Percentiles rank a stretch among this genome's conserved stretches.
Evolutionary conservation across 2,113 vertebrate species (phyloP).

Genomic region (Pseudorasbora parva): DNA sequence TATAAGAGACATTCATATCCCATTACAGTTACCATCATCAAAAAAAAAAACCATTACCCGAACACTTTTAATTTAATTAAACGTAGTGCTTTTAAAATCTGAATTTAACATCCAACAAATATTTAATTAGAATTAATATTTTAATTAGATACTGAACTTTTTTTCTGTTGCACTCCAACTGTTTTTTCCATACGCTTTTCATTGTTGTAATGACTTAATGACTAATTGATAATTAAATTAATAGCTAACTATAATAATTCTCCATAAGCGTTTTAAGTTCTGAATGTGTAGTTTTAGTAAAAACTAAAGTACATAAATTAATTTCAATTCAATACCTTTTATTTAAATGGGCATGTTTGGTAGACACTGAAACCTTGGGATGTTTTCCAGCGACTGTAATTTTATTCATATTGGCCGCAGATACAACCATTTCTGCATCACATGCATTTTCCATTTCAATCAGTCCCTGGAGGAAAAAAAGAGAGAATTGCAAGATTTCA

Average conservation of each 20-base stretch:
- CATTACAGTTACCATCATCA: background rate
- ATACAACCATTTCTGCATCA: slow-evolving; percentile 58
- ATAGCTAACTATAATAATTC: background rate
- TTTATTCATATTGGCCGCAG: slow-evolving; percentile 35
- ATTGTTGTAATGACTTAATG: background rate
- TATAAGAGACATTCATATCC: background rate
- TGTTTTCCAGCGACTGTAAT: slow-evolving; percentile 33
- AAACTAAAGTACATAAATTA: too few species aligned
- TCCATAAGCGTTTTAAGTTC: too few species aligned
- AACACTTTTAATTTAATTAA: background rate
- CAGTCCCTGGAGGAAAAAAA: slow-evolving; percentile 20
- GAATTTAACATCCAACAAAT: background rate
- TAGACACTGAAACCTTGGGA: slow-evolving; percentile 55
- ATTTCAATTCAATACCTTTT: slow-evolving; percentile 37
- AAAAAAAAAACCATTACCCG: background rate
- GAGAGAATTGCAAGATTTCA: background rate
- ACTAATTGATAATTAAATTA: background rate
- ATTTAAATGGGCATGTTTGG: slow-evolving; percentile 53
- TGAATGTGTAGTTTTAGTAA: too few species aligned
- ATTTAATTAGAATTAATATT: background rate
- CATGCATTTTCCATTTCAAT: slow-evolving; percentile 63
- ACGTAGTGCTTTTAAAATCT: background rate
- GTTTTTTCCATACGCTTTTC: background rate
- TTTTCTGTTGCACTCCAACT: too few species aligned
- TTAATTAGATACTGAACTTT: too few species aligned